phyloP scores from a whole-genome alignment of 2,888 invertebrate species.

The Oscheius myriophilus region DNA sequence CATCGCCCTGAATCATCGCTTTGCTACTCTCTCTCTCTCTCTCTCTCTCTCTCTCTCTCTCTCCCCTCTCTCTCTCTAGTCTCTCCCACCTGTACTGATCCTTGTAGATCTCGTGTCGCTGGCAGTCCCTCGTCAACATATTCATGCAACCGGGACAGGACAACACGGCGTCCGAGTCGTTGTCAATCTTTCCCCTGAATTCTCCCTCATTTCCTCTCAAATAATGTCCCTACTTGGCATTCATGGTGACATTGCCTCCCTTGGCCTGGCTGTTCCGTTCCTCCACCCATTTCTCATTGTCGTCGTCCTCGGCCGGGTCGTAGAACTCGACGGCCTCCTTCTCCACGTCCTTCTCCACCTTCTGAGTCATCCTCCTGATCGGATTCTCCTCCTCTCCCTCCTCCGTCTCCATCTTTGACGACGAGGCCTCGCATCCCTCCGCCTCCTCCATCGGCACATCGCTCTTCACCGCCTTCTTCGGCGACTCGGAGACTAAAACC shows the following conservation, averaged over 20 bases:
- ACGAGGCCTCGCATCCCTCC: not conserved
- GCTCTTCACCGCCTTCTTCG: not conserved
- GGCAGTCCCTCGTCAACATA: slow-evolving; percentile 76
- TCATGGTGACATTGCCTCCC: slow-evolving; percentile 14
- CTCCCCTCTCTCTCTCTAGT: not conserved
- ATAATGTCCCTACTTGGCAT: not conserved
- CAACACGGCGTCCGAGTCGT: slow-evolving; percentile 74
- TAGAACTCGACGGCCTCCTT: slow-evolving; percentile 71
- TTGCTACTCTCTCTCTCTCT: not conserved
- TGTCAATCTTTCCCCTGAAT: slow-evolving; percentile 27
- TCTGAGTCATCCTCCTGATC: slow-evolving; percentile 42
- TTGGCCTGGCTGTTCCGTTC: slow-evolving; percentile 61
- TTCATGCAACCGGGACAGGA: slow-evolving; percentile 77
- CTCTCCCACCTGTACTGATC: slow-evolving; percentile 73
- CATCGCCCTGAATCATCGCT: slow-evolving; percentile 74
- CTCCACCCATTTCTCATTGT: slow-evolving; percentile 76
- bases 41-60: not conserved
- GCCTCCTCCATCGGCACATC: slow-evolving; percentile 1
- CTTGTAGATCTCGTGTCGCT: slow-evolving; percentile 75
- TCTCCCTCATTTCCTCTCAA: not conserved
- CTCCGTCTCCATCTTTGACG: slow-evolving; percentile 2
- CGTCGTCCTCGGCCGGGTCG: slow-evolving; percentile 75
- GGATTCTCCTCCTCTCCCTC: slow-evolving; percentile 45
- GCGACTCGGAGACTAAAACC: slow-evolving; percentile 7
- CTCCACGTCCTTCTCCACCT: slow-evolving; percentile 41